Evolutionary conservation across 2,113 vertebrate species (phyloP).

Genomic region (Thalassarche chlororhynchos): DNA sequence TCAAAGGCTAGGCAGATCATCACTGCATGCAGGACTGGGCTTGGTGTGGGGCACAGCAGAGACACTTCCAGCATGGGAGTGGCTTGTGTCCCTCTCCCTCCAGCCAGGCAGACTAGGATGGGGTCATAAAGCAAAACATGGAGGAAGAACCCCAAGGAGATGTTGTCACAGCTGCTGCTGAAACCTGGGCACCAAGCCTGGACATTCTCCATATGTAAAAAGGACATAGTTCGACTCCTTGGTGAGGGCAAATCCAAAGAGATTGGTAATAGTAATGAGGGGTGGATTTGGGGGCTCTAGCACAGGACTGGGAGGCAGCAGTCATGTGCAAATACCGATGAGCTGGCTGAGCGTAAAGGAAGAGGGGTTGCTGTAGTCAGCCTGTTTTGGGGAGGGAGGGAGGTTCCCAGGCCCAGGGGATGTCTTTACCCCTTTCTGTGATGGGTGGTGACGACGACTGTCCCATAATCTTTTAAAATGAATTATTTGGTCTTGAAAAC

Average conservation of each 20-base stretch:
- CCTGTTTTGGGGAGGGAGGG: neutral
- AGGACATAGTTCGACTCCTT: neutral
- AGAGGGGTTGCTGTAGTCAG: neutral
- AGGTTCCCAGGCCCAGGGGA: neutral
- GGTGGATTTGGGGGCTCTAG: neutral
- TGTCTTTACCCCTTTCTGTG: neutral
- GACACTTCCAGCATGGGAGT: neutral
- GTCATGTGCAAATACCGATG: neutral
- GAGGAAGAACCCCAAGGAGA: neutral
- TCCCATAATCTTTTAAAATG: neutral
- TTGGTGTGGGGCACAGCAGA: neutral
- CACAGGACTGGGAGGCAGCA: neutral
- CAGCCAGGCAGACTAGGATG: neutral
- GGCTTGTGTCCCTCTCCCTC: neutral
- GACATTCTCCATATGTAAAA: neutral
- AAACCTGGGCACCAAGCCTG: neutral
- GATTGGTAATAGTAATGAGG: neutral
- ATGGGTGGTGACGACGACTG: accelerated
- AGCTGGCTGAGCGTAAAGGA: neutral
- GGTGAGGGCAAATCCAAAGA: neutral
- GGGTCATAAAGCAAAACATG: neutral
- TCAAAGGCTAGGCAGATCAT: neutral
- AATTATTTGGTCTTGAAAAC: neutral
- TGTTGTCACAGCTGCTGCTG: neutral
- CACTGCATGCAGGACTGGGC: neutral